Conservation (phyloP, 2,888 invertebrate genomes). For the Rhagonycha fulva region DNA sequence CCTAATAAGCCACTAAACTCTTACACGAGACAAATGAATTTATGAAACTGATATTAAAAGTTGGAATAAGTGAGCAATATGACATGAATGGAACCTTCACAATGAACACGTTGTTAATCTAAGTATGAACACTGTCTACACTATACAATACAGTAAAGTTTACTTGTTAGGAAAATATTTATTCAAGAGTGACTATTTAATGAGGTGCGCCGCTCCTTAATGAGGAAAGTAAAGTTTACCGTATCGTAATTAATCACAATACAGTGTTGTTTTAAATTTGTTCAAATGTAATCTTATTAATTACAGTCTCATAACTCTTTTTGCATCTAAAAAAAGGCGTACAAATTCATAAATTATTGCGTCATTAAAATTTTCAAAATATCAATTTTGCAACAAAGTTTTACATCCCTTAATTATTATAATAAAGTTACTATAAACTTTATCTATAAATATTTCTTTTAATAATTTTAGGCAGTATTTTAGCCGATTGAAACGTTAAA, state of each 20-base stretch:
- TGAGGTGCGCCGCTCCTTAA: neutral
- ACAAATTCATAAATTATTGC: neutral
- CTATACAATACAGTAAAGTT: neutral
- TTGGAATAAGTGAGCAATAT: neutral
- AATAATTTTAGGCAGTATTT: neutral
- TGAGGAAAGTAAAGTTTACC: neutral
- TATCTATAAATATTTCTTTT: neutral
- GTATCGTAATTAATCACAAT: neutral
- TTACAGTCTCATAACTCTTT: constrained; percentile 2
- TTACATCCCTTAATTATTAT: neutral
- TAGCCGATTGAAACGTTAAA: neutral
- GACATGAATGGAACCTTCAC: neutral
- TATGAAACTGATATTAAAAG: neutral
- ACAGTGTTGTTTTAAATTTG: neutral
- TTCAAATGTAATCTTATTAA: neutral
- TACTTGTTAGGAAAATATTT: neutral
- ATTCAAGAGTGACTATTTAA: neutral
- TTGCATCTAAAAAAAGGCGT: neutral
- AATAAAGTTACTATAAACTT: neutral
- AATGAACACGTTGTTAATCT: neutral
- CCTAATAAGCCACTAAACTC: neutral
- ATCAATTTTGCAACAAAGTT: neutral
- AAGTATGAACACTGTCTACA: neutral
- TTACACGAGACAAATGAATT: neutral
- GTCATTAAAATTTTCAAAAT: neutral